phyloP scores from a whole-genome alignment of 2,797 vertebrate genomes.

The Anguilla anguilla region DNA sequence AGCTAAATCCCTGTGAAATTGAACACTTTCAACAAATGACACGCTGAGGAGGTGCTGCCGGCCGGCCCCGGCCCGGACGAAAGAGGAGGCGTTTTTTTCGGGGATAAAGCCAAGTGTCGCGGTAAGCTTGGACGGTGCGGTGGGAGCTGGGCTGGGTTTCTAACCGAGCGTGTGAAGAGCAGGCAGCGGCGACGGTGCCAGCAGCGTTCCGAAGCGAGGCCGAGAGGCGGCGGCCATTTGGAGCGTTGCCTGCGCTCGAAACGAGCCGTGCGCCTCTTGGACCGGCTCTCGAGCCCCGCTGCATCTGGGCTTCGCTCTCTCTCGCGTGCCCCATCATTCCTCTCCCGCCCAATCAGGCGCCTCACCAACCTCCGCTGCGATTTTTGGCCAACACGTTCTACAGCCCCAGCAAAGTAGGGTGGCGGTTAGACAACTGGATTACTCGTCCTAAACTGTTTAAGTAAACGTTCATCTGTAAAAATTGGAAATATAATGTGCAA shows the following conservation, averaged over 20 bases:
- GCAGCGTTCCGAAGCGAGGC: not conserved
- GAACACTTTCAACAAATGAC: constrained; percentile 20
- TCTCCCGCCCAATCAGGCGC: not conserved
- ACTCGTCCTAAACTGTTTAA: not conserved
- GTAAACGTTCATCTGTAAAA: not conserved
- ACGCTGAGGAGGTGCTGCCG: not conserved
- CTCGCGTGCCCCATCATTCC: not conserved
- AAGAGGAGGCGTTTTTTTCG: not conserved
- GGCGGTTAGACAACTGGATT: not conserved
- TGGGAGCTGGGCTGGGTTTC: not conserved
- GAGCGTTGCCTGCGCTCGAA: not conserved
- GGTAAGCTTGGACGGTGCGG: not conserved
- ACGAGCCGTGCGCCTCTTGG: not conserved
- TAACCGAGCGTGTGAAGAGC: not conserved
- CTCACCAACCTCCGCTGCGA: not conserved
- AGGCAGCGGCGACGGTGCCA: not conserved
- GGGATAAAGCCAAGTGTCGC: not conserved
- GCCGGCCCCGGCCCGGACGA: not conserved
- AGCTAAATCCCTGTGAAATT: constrained; percentile 22
- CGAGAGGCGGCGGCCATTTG: not conserved
- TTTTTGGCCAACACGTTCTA: not conserved
- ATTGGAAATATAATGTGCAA: not conserved
- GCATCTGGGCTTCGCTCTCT: not conserved
- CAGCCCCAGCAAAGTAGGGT: not conserved
- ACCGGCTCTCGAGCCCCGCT: not conserved